Evolutionary conservation across 2,113 vertebrate species (phyloP), one percentile per base, ranked within the genome.

Genomic region (Cyprinus carpio): DNA sequence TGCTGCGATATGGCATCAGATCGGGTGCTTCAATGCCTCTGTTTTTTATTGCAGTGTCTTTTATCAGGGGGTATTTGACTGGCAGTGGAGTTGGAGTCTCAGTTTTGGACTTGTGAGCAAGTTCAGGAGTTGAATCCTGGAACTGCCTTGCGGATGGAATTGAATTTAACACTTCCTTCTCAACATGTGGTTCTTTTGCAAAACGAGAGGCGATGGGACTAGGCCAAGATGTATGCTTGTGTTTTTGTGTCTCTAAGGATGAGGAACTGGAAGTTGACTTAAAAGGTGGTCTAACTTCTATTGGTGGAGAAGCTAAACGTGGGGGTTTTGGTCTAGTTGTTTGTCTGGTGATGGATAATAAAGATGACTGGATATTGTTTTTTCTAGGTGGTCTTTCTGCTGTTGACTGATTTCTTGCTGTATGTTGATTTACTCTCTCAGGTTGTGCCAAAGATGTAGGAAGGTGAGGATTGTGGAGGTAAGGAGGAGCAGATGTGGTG

Each of bases 1-100:
- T 88, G 6, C 1, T 87, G 12, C 51, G 76, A 6, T 56, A 79
- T 1, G 34, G 79, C 43, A 87, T 81, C 40, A 75, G 54, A 43
- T 51, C 60, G 77, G 58, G 84, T 23, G 9, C 31, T 29, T 56
- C 15, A 10, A 18, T 8, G 10, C 82, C 62, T 34, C 11, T 64
- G 51, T 72, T 77, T 1, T 37, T 20, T 4, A 75, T n/a, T 13
- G 2, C 9, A 34, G 29, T 81, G 43, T 78, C n/a, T 69, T 31
- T 58, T 75, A 9, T 79, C 11, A 25, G 0, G 31, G 18, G 31
- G 23, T 4, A 0, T 78, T 40, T 60, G 23, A 37, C 18, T 23
- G 11, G 5, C 12, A 15, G 2, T 37, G 54, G 11, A 78, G 76
- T 9, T 9, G 31, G 15, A 51, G 49, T 79, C 31, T 79, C 31